Evolutionary conservation across 2,888 invertebrate genomes (phyloP), one percentile per base, ranked within the genome.

Genomic region (Leptinotarsa tumamoca): DNA sequence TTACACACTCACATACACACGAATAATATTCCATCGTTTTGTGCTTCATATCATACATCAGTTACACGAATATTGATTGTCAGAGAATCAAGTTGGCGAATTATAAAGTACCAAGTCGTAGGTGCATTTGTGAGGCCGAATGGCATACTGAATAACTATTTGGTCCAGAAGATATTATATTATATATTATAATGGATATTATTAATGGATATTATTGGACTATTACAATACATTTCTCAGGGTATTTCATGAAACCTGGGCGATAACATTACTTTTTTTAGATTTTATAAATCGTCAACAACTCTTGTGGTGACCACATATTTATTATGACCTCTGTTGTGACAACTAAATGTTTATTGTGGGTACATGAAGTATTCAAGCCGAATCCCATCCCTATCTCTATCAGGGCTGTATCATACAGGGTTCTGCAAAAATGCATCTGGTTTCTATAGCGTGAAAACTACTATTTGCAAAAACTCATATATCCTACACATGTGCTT

Each of bases 321-420:
- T 75, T 74, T 74, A 79, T 82, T 5, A n/a, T 33, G n/a, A 81
- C 81, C 80, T 82, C 80, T 82, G 78, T 80, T 77, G 77, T 79
- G 77, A 78, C 72, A 78, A 77, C 76, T 79, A 75, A 80, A 78
- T 79, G 75, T 76, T 56, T 75, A 67, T 80, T 78, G 77, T 81
- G 81, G 81, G 74, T 82, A 87, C 87, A 88, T 88, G 88, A 88
- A 87, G 87, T 87, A 88, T 87, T 87, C 63, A 86, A 82, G 85
- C 87, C 87, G 86, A 70, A 70, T 70, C 84, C 83, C 77, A 70
- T 71, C 68, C 78, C 75, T 82, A 71, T 67, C 50, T 71, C 58
- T 21, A 58, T 23, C 73, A 74, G 50, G 63, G 23, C 71, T 51
- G 51, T n/a, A 43, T 69, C 33, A 43, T 52, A 56, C n/a, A 18